Base-by-base conservation (phyloP, 2,888 invertebrate genomes). In the Pollenia angustigena region DNA sequence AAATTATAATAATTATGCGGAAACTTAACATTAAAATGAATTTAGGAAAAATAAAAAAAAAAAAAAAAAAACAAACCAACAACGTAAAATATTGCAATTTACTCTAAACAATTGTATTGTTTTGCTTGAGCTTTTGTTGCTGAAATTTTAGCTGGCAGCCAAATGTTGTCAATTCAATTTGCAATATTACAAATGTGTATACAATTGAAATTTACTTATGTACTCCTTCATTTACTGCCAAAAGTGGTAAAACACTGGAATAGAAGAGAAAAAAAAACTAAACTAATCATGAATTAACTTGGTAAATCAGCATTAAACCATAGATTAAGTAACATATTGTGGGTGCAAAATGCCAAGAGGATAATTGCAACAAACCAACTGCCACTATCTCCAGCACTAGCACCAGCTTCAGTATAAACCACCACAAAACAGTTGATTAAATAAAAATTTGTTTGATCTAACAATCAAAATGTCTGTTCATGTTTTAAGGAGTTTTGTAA, bases 141-240 rank as follows among this genome's bases (percentile, higher is more conserved):
- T 84, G 81, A 76, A 80, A 64, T 71, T 83, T 72, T 87, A 68
- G 87, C 76, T 75, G 74, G 79, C 76, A 81, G 85, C 85, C 85
- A 85, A 81, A 85, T 85, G 84, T 87, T 85, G 87, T 87, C 87
- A 87, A 87, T 87, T 87, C 84, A 87, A 87, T 87, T 87, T 87
- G 87, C 87, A 84, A 78, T 76, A 87, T 84, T 84, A 72, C 80
- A 87, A 83, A 72, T 78, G 76, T 83, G 66, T 72, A 66, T 66
- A 48, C 84, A 84, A 84, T 79, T 79, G 72, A 84, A 69, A 68
- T 79, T 72, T 68, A 66, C 12, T 60, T 72, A 56, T 56, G 42
- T 23, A 62, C 74, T 46, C 66, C 56, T 71, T 66, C 46, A 78
- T 71, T 74, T 60, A 64, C 81, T 81, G 16, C 74, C 52, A 78